Conservation (phyloP, 2,888 invertebrate genomes). For the Masnerella sp. region DNA sequence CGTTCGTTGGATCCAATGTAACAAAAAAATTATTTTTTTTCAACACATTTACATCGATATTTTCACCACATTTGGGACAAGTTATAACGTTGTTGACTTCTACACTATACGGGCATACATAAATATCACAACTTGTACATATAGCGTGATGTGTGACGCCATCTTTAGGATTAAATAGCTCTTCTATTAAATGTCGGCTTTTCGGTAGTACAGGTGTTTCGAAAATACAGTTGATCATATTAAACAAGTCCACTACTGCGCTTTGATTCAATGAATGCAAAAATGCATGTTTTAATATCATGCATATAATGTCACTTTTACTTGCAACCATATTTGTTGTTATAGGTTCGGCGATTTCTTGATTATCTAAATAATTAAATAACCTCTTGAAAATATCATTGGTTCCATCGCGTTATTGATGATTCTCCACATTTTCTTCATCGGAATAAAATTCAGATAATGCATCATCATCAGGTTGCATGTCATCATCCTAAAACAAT, state of each 20-base stretch:
- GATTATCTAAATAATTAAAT: no score
- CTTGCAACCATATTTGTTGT: conserved; percentile 9
- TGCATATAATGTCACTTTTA: conserved; percentile 30
- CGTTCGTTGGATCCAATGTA: conserved; percentile 11
- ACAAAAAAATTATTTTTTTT: conserved; percentile 31
- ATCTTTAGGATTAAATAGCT: conserved; percentile 41
- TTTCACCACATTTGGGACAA: conserved; percentile 7
- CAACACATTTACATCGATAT: conserved; percentile 18
- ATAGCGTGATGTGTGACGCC: conserved; percentile 43
- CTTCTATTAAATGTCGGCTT: conserved; percentile 35
- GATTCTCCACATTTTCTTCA: no score
- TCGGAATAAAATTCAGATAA: no score
- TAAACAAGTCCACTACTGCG: conserved; percentile 44
- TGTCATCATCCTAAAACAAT: no score
- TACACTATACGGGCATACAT: conserved; percentile 7
- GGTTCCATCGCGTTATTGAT: no score
- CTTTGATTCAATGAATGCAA: conserved; percentile 23
- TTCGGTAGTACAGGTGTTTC: conserved; percentile 23
- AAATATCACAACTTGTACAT: conserved; percentile 32
- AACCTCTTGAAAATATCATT: no score
- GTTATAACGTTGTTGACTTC: conserved; percentile 7
- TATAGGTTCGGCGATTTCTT: no score
- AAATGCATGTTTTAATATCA: conserved; percentile 24
- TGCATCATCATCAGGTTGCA: no score
- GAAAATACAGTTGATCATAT: conserved; percentile 46